These are phyloP conservation scores for Telmatochromis bifrenatus DNA, from an alignment of 2,113 vertebrate genomes.

Conservation along the genomic window DNA sequence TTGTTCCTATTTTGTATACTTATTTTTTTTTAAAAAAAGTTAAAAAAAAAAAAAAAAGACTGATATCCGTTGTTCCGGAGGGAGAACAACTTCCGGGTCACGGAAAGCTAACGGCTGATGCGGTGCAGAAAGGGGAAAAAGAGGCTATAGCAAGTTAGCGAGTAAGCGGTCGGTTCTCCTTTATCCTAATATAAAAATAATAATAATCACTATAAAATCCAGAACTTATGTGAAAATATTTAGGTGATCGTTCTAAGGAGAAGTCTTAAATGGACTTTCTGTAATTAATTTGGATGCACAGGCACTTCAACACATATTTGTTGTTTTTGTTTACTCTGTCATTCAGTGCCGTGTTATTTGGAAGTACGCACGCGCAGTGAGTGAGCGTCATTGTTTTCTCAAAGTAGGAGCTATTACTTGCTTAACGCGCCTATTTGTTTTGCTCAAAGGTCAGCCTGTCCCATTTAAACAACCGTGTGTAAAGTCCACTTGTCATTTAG, in stretches of 20 bases:
- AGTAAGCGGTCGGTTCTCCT: background rate
- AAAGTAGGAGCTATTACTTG: background rate
- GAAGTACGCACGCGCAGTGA: background rate
- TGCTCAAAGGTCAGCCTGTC: background rate
- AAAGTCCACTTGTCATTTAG: background rate
- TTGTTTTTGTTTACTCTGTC: background rate
- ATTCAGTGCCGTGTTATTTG: background rate
- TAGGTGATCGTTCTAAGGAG: background rate
- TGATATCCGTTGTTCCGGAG: background rate
- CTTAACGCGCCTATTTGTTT: background rate
- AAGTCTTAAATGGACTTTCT: background rate
- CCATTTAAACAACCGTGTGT: background rate
- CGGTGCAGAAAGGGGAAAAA: background rate
- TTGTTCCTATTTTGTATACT: no score
- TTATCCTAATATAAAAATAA: background rate
- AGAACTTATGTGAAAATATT: background rate
- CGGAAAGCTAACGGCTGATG: background rate
- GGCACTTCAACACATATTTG: background rate
- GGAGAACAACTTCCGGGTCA: background rate
- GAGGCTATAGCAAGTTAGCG: background rate
- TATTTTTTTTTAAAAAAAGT: rapidly evolving
- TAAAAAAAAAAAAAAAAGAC: no score
- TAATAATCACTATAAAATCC: background rate
- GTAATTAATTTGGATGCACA: background rate
- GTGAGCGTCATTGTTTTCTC: background rate